Conservation (phyloP, 2,113 vertebrate genomes). For the Pleuronectes platessa region DNA sequence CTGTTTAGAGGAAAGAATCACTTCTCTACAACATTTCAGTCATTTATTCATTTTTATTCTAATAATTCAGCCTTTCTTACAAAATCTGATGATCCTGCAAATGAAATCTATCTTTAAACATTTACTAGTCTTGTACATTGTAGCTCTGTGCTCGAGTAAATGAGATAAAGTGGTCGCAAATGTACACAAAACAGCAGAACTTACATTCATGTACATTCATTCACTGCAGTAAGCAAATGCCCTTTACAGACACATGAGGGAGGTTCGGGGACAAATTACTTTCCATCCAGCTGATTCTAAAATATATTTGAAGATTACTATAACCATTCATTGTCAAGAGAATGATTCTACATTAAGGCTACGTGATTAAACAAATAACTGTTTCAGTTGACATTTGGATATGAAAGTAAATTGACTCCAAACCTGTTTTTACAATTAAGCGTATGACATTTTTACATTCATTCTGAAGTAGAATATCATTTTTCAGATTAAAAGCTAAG, state of each 20-base stretch:
- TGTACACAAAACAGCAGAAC: slow-evolving; percentile 43
- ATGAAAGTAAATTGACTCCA: slow-evolving; percentile 33
- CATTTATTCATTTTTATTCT: slow-evolving; percentile 60
- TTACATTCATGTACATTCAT: slow-evolving; percentile 63
- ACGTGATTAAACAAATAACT: too few species aligned
- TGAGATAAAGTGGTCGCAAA: slow-evolving; percentile 28
- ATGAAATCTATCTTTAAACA: slow-evolving; percentile 32
- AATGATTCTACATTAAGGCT: background rate
- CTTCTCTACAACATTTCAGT: slow-evolving; percentile 16
- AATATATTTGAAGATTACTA: background rate
- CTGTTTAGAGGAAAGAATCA: slow-evolving; percentile 3
- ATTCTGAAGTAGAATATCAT: slow-evolving; percentile 27
- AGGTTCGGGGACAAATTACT: slow-evolving; percentile 22
- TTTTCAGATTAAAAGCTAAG: slow-evolving; percentile 24
- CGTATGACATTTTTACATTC: slow-evolving; percentile 48
- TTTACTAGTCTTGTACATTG: slow-evolving; percentile 47
- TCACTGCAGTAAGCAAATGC: slow-evolving; percentile 46
- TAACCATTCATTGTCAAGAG: background rate
- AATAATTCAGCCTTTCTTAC: slow-evolving; percentile 54
- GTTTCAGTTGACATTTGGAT: background rate
- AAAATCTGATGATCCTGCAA: slow-evolving; percentile 51
- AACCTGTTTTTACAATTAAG: slow-evolving; percentile 27
- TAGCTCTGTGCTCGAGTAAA: slow-evolving; percentile 53
- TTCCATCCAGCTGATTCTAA: slow-evolving; percentile 8
- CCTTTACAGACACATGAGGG: slow-evolving; percentile 28